phyloP scores from a whole-genome alignment of 2,113 vertebrate species.

The Silurus asotus region DNA sequence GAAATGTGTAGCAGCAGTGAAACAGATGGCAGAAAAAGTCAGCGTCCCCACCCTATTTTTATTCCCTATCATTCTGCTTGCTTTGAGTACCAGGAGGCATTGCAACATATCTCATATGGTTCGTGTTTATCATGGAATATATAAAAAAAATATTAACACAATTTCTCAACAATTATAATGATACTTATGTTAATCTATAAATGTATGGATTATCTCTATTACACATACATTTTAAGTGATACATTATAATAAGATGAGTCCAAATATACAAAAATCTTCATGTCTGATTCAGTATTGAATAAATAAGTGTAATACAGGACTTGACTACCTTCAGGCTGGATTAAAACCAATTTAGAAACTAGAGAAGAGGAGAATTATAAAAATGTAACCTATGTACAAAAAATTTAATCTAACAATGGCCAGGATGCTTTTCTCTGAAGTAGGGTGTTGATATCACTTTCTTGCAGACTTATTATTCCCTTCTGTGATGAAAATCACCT shows the following conservation, averaged over 20 bases:
- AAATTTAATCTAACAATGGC: background rate
- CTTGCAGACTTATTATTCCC: conserved; percentile 65
- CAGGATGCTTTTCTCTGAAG: background rate
- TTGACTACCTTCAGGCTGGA: background rate
- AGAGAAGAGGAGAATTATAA: background rate
- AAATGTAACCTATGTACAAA: background rate
- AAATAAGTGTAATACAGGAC: background rate
- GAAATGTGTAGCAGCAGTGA: too few relatives aligned
- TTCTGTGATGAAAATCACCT: conserved; percentile 74
- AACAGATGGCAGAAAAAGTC: too few relatives aligned
- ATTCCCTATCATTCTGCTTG: background rate
- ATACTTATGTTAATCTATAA: background rate
- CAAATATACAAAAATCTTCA: background rate
- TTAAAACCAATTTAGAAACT: background rate
- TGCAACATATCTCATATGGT: background rate
- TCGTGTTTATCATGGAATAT: background rate
- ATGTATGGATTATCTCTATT: background rate
- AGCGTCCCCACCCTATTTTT: too few relatives aligned
- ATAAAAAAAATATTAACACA: background rate
- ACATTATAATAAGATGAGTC: background rate
- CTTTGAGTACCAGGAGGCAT: background rate
- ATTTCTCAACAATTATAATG: background rate
- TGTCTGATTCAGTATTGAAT: background rate
- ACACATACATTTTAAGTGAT: background rate
- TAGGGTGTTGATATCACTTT: conserved; percentile 56